These are phyloP conservation scores for Ephialtes manifestator DNA, from an alignment of 2,888 invertebrate species.

Conservation along the genomic window DNA sequence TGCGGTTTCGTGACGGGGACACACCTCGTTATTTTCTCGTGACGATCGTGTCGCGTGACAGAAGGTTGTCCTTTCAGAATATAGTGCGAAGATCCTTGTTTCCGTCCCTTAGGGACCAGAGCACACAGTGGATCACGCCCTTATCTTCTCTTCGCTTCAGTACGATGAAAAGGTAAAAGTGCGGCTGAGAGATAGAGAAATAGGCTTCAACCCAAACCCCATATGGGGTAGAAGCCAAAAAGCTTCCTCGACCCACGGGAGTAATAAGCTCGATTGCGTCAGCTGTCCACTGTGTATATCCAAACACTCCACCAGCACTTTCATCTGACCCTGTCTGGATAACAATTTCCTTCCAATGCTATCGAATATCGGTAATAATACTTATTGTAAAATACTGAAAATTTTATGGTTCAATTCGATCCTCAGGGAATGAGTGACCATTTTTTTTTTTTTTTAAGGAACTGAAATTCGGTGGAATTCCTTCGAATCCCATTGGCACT, in stretches of 20 bases:
- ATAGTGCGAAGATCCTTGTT: slow-evolving; percentile 22
- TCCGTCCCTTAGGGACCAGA: slow-evolving; percentile 18
- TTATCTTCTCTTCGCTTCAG: slow-evolving; percentile 33
- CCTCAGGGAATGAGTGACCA: neutral
- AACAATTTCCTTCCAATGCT: slow-evolving; percentile 28
- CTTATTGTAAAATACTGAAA: slow-evolving; percentile 28
- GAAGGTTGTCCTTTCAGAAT: neutral
- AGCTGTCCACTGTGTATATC: slow-evolving; percentile 71
- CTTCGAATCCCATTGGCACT: neutral
- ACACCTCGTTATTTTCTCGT: slow-evolving; percentile 33
- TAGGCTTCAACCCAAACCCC: neutral
- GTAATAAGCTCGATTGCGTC: slow-evolving; percentile 77
- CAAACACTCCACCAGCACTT: neutral
- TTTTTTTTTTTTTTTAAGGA: neutral
- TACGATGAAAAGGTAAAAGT: slow-evolving; percentile 23
- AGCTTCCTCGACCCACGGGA: slow-evolving; percentile 68
- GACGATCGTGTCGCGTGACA: slow-evolving; percentile 15
- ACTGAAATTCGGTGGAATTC: neutral
- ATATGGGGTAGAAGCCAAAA: slow-evolving; percentile 45
- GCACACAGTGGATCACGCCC: neutral
- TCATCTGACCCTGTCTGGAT: neutral
- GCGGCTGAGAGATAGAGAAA: slow-evolving; percentile 22
- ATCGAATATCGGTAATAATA: neutral
- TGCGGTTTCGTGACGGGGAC: neutral
- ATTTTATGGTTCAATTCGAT: neutral